Conservation (phyloP, 2,888 invertebrate species). For the Trissoscelio sp. region DNA sequence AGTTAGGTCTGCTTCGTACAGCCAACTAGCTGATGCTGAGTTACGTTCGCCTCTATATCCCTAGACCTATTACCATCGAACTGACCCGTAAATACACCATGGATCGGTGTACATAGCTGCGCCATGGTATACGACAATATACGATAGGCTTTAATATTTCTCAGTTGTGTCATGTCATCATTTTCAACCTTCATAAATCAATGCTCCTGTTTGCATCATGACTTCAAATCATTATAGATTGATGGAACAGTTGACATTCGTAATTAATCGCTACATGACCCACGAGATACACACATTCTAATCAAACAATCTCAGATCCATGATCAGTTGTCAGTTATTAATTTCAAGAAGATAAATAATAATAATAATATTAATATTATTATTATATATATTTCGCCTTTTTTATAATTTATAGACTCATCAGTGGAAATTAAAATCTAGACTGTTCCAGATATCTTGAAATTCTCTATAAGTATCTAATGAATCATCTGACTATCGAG, state of each 20-base stretch:
- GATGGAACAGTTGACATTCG: constrained; percentile 37
- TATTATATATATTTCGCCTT: no score
- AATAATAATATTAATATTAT: no score
- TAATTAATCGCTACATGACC: constrained; percentile 40
- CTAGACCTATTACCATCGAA: constrained; percentile 78
- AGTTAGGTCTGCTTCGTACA: constrained; percentile 72
- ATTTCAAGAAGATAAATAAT: no score
- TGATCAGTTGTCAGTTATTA: no score
- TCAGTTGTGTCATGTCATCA: constrained; percentile 54
- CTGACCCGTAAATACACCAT: constrained; percentile 69
- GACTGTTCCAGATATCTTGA: no score
- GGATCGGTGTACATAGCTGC: constrained; percentile 44
- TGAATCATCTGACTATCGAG: no score
- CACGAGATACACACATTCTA: constrained; percentile 32
- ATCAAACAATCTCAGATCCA: constrained; percentile 27
- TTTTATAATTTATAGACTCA: no score
- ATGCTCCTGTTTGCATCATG: constrained; percentile 43
- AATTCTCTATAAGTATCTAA: no score
- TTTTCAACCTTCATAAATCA: constrained; percentile 63
- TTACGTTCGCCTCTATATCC: constrained; percentile 82
- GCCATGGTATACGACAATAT: constrained; percentile 27
- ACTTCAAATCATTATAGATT: constrained; percentile 53
- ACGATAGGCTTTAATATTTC: constrained; percentile 58
- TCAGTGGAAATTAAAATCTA: no score
- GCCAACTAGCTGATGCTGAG: constrained; percentile 81